phyloP scores from a whole-genome alignment of 2,797 vertebrate genomes.

The Enteromius treurensis region DNA sequence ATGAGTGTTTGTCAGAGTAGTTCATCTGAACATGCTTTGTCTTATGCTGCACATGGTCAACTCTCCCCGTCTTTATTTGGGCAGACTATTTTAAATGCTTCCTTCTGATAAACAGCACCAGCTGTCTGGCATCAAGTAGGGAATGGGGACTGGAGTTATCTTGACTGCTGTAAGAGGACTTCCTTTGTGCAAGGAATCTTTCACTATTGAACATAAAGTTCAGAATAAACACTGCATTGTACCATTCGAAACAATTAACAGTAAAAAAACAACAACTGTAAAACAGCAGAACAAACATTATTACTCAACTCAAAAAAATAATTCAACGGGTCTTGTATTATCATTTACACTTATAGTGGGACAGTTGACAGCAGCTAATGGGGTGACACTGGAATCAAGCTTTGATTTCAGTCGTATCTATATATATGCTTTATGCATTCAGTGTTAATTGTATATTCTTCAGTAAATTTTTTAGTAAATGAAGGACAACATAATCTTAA shows the following conservation, averaged over 20 bases:
- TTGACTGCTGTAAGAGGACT: conserved; percentile 48
- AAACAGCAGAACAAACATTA: neutral
- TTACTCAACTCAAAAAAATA: neutral
- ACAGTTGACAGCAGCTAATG: neutral
- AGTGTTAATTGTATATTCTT: neutral
- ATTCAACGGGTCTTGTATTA: neutral
- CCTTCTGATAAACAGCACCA: conserved; percentile 79
- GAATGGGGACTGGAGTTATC: conserved; percentile 31
- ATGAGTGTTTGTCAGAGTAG: conserved; percentile 43
- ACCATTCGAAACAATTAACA: neutral
- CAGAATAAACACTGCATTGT: neutral
- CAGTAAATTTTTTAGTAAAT: neutral
- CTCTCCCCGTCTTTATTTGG: conserved; percentile 72
- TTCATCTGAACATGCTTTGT: conserved; percentile 48
- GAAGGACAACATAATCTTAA: neutral
- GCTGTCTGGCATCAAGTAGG: conserved; percentile 67
- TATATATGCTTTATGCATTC: neutral
- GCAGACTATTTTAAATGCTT: conserved; percentile 76
- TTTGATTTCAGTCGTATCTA: neutral
- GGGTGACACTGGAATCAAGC: neutral
- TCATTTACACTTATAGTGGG: neutral
- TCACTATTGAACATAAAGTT: conserved; percentile 13
- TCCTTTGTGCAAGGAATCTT: conserved; percentile 27
- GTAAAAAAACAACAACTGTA: neutral
- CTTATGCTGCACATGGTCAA: conserved; percentile 64